A percentile compares a stretch with the other conserved stretches of the same genome.
Conservation (phyloP, 2,113 vertebrate species). For the Nansenia antarctica region DNA sequence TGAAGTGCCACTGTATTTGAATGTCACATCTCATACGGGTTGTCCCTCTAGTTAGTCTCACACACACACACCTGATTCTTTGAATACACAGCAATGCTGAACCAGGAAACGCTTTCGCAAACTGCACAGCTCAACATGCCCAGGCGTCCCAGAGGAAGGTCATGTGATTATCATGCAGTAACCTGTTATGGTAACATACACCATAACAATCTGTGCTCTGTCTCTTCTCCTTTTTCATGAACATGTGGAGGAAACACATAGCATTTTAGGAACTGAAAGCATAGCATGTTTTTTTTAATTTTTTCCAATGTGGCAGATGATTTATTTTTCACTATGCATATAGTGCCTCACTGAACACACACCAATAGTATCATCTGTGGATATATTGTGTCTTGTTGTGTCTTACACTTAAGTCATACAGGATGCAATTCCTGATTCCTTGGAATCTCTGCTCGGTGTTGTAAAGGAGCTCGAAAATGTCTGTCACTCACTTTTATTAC, state of each 20-base stretch:
- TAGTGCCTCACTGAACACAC: not conserved
- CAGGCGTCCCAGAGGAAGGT: not conserved
- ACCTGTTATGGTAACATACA: not conserved
- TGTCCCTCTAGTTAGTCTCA: not conserved
- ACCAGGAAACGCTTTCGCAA: not conserved
- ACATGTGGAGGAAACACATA: not conserved
- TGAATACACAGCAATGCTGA: not conserved
- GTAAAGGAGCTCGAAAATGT: not conserved
- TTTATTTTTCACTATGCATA: not conserved
- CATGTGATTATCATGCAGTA: not conserved
- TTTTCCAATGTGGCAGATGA: not conserved
- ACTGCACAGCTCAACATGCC: not conserved
- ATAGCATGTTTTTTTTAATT: not conserved
- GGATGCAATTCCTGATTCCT: not conserved
- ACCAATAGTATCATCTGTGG: not conserved
- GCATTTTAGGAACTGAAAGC: slow-evolving; percentile 34
- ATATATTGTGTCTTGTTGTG: not conserved
- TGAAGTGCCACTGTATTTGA: not conserved
- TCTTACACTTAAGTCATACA: not conserved
- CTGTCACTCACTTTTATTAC: not conserved
- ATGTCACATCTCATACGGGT: not conserved
- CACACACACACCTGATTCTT: not conserved
- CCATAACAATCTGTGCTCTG: not conserved
- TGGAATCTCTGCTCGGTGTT: not conserved
- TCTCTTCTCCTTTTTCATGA: slow-evolving; percentile 14